Conservation (phyloP, 2,797 vertebrate species). For the Lithobates pipiens region DNA sequence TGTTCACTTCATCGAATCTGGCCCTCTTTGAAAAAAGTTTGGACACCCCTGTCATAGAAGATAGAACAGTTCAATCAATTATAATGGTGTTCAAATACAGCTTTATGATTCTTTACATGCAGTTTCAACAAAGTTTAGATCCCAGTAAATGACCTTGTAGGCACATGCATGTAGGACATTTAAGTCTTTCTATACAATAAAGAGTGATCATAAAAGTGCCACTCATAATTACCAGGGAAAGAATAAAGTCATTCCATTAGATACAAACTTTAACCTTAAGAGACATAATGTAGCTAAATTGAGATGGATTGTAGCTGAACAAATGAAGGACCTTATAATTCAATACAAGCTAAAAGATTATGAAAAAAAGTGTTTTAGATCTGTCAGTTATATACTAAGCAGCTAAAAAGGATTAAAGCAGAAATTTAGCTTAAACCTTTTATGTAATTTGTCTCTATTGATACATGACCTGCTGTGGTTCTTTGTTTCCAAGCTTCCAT, state of each 20-base stretch:
- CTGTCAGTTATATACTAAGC: slow-evolving; percentile 15
- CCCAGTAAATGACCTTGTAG: slow-evolving; percentile 25
- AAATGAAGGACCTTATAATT: slow-evolving; percentile 43
- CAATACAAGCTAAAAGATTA: slow-evolving; percentile 12
- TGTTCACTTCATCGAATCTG: too few relatives aligned
- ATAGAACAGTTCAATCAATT: too few relatives aligned
- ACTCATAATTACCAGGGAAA: slow-evolving; percentile 32
- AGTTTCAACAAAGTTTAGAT: slow-evolving; percentile 10
- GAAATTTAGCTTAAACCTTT: slow-evolving; percentile 1
- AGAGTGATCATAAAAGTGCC: slow-evolving; percentile 32
- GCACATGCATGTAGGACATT: slow-evolving; percentile 31
- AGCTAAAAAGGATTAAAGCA: background rate
- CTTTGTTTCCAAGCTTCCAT: background rate
- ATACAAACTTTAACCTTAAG: slow-evolving; percentile 30
- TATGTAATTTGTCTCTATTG: slow-evolving; percentile 3
- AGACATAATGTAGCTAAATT: slow-evolving; percentile 45
- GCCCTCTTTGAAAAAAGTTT: too few relatives aligned
- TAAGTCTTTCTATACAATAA: slow-evolving; percentile 21
- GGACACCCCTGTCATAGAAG: too few relatives aligned
- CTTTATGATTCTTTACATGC: background rate
- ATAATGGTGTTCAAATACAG: too few relatives aligned
- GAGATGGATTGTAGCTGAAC: slow-evolving; percentile 39
- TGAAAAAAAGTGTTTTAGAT: slow-evolving; percentile 9
- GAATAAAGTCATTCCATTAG: slow-evolving; percentile 35
- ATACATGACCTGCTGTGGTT: background rate